Evolutionary conservation across 2,888 invertebrate genomes (phyloP).

Genomic region (Drosophila rellima): DNA sequence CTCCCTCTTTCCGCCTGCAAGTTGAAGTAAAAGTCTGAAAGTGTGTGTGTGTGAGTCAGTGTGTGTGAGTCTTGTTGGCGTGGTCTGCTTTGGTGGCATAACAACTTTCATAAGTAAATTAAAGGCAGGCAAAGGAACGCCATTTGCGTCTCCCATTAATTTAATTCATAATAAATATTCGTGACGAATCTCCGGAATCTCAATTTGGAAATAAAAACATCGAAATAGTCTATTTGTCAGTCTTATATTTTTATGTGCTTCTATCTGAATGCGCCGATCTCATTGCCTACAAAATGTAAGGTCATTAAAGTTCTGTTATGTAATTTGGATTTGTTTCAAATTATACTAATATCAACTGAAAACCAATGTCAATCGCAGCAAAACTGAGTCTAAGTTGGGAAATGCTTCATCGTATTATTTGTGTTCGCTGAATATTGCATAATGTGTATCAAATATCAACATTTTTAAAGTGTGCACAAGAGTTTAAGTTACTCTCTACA

Average conservation of each 20-base stretch:
- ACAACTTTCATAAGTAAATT: constrained; percentile 29
- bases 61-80: constrained; percentile 40
- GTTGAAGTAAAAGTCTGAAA: constrained; percentile 17
- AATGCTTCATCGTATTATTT: background rate
- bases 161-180: constrained; percentile 17
- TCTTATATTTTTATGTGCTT: constrained; percentile 12
- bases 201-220: background rate
- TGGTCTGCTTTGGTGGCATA: constrained; percentile 26
- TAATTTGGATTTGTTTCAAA: constrained; percentile 4
- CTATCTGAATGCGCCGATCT: constrained; percentile 21
- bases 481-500: background rate
- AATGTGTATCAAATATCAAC: background rate
- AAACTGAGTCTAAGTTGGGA: background rate
- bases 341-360: background rate
- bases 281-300: constrained; percentile 5
- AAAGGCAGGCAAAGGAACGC: background rate
- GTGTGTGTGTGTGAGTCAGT: background rate
- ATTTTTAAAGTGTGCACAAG: background rate
- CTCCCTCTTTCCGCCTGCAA: constrained; percentile 11
- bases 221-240: background rate
- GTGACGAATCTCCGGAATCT: constrained; percentile 2
- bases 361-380: background rate
- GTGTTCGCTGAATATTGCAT: background rate
- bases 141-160: constrained; percentile 17
- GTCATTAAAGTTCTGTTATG: constrained; percentile 11